Conservation (phyloP, 2,888 invertebrate species). For the Lepidonotus clava region DNA sequence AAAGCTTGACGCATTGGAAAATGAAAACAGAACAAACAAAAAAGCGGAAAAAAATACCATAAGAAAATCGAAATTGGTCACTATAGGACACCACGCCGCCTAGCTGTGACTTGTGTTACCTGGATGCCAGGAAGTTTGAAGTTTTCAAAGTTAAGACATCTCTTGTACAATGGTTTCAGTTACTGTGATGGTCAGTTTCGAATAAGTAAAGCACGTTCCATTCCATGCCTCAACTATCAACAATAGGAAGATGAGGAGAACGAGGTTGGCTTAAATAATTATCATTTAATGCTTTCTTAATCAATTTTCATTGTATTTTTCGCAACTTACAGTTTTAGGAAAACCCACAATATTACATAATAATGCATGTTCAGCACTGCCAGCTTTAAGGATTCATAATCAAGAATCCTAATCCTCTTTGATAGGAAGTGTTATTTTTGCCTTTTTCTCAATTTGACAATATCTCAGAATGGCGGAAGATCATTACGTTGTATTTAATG, state of each 20-base stretch:
- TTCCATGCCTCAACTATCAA: constrained; percentile 8
- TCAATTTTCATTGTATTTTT: neutral
- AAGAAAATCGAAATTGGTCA: too few species aligned
- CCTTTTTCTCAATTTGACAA: neutral
- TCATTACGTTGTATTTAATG: neutral
- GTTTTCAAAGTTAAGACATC: too few species aligned
- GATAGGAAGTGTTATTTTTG: neutral
- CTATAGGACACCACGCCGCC: too few species aligned
- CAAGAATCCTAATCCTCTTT: neutral
- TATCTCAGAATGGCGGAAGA: too few species aligned
- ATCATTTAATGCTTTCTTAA: neutral
- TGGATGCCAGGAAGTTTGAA: too few species aligned
- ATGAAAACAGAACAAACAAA: too few species aligned
- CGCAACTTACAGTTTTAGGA: neutral
- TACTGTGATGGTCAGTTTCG: neutral
- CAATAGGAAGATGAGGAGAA: neutral
- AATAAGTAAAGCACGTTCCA: neutral
- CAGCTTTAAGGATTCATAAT: neutral
- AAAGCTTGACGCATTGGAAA: too few species aligned
- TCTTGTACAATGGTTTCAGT: neutral
- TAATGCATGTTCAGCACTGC: too few species aligned
- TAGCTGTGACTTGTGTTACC: too few species aligned
- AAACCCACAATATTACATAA: too few species aligned
- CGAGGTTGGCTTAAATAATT: neutral
- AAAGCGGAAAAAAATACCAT: too few species aligned